Conservation (phyloP, 2,888 invertebrate genomes). For the Drosophila nr. medialis region DNA sequence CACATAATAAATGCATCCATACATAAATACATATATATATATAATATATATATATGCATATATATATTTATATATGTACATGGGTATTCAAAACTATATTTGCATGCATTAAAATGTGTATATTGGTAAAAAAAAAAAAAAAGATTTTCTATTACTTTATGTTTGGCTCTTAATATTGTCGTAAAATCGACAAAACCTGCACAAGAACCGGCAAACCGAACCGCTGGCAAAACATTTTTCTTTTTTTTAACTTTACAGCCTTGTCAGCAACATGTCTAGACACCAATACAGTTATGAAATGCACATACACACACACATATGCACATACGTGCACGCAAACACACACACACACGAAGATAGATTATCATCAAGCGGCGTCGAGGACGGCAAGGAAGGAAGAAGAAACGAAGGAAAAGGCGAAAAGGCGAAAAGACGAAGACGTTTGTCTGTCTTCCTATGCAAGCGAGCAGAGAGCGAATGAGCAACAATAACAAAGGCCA, state of each 20-base stretch:
- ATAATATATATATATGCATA: background rate
- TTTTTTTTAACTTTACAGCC: slow-evolving; percentile 44
- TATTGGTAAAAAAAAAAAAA: slow-evolving; percentile 10
- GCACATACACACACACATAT: slow-evolving; percentile 12
- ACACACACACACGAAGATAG: slow-evolving; percentile 39
- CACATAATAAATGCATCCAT: slow-evolving; percentile 1
- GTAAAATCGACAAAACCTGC: slow-evolving; percentile 28
- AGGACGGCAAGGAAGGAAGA: slow-evolving; percentile 11
- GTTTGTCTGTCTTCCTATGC: slow-evolving; percentile 8
- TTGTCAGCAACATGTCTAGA: slow-evolving; percentile 75
- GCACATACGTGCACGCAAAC: slow-evolving; percentile 27
- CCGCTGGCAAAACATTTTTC: slow-evolving; percentile 29
- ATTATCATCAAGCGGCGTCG: slow-evolving; percentile 60
- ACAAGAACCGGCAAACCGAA: slow-evolving; percentile 54
- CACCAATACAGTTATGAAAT: slow-evolving; percentile 63
- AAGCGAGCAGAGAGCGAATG: slow-evolving; percentile 33
- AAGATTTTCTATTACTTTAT: slow-evolving; percentile 14
- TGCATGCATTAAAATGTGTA: slow-evolving; percentile 5
- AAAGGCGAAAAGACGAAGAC: background rate
- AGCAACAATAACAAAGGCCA: slow-evolving; percentile 66
- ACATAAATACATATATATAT: background rate
- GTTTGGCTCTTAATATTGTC: slow-evolving; percentile 15
- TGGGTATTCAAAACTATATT: background rate
- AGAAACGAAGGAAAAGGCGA: background rate
- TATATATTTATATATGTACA: background rate